Conservation (phyloP, 2,888 invertebrate species). For the Oxystoma pomonae region DNA sequence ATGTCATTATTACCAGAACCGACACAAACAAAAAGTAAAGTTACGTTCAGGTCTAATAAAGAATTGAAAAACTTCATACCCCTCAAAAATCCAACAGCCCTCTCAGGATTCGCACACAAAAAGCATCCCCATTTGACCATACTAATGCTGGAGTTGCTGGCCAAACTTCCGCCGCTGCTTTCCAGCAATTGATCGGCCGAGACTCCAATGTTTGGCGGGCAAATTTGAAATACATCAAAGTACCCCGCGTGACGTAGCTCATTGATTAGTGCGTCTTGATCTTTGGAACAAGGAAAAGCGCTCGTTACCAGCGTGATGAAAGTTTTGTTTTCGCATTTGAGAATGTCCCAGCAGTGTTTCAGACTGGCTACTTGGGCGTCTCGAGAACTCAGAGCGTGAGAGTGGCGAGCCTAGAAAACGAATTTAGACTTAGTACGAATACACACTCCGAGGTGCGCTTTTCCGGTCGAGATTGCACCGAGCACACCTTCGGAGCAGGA, state of each 20-base stretch:
- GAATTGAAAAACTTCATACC: too few relatives aligned
- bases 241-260: constrained; percentile 84
- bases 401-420: constrained; percentile 53
- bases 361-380: constrained; percentile 79
- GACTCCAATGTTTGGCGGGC: constrained; percentile 49
- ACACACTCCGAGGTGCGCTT: background rate
- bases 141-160: constrained; percentile 42
- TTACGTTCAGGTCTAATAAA: too few relatives aligned
- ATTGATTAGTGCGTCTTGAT: constrained; percentile 80
- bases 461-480: too few relatives aligned
- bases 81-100: constrained; percentile 77
- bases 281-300: constrained; percentile 88
- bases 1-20: too few relatives aligned
- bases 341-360: constrained; percentile 91
- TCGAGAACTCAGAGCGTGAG: constrained; percentile 71
- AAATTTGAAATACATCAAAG: constrained; percentile 89
- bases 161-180: constrained; percentile 33
- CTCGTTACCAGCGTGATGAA: constrained; percentile 89
- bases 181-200: constrained; percentile 43
- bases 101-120: constrained; percentile 88
- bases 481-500: too few relatives aligned
- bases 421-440: constrained; percentile 5
- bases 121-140: constrained; percentile 85
- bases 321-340: constrained; percentile 86
- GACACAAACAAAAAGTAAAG: too few relatives aligned